phyloP scores from a whole-genome alignment of 2,113 vertebrate genomes.

The Varanus komodoensis region DNA sequence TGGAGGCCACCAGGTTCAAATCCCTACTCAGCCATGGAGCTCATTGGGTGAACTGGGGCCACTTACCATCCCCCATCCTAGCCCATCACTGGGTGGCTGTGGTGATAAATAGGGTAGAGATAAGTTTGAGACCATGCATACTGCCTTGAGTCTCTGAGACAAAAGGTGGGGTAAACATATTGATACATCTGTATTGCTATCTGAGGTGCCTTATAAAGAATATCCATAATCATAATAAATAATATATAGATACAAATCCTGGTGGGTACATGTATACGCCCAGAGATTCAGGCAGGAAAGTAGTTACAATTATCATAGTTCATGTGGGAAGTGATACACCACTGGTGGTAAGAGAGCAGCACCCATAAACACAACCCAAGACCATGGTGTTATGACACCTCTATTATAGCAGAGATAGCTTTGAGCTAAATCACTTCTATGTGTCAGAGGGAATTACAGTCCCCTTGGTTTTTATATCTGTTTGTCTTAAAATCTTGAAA shows the following conservation, averaged over 20 bases:
- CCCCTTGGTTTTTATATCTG: not conserved
- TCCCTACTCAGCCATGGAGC: not conserved
- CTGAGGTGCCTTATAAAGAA: no score
- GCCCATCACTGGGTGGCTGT: not conserved
- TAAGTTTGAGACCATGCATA: not conserved
- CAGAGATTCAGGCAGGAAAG: not conserved
- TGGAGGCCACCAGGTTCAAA: no score
- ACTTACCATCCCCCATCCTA: not conserved
- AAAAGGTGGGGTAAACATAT: not conserved
- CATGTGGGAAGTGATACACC: not conserved
- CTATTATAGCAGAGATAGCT: not conserved
- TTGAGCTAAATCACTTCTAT: not conserved
- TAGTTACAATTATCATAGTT: not conserved
- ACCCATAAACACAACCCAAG: not conserved
- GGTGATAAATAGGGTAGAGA: not conserved
- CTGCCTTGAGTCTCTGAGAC: not conserved
- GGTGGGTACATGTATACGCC: not conserved
- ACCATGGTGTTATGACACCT: slow-evolving; percentile 2
- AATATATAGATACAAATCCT: not conserved
- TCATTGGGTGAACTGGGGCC: not conserved
- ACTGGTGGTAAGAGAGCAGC: not conserved
- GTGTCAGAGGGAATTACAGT: not conserved
- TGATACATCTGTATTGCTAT: no score
- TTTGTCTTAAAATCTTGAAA: not conserved
- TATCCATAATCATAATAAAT: not conserved